Evolutionary conservation across 2,797 vertebrate genomes (phyloP), one percentile per base, ranked within the genome.

Genomic region (Paedocypris micromegethes): DNA sequence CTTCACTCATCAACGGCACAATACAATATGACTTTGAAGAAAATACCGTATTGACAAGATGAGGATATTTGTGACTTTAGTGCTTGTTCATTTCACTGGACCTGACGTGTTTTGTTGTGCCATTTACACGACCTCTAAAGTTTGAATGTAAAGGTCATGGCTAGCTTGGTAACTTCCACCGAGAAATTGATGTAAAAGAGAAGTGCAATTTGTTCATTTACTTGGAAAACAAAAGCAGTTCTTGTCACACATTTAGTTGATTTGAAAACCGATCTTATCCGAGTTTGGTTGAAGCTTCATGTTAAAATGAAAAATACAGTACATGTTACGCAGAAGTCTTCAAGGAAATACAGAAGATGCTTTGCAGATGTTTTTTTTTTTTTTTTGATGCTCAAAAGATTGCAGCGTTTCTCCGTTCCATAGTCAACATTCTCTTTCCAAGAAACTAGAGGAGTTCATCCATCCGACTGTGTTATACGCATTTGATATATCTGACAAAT

Each of bases 301-400:
- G 23, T 23, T 23, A 23, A 23, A 23, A 23, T 23, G 23, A 23
- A 23, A 23, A 23, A 23, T 23, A 23, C 23, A 23, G 23, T 23
- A 23, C 23, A 23, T 23, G 23, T 23, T 23, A 23, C 23, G 23
- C 23, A 23, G 23, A 23, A 23, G 23, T 23, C 23, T 23, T 23
- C 41, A 48, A 60, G 43, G 66, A 48, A 70, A 64, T 23, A 23
- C 23, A 23, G 23, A 23, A 23, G 23, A 23, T 23, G 23, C 60
- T 63, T 47, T 71, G 40, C 68, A 50, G 6, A 54, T 62, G 77
- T 62, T 70, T 8, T 68, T 51, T 54, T 78, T 78, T 74, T 78
- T 75, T 82, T 78, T 73, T 77, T 78, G 67, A 38, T 70, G 74
- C 70, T 74, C 38, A 47, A 37, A 72, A 72, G 61, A 81, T 68